Conservation (phyloP, 2,113 vertebrate genomes). For the Fulica atra region DNA sequence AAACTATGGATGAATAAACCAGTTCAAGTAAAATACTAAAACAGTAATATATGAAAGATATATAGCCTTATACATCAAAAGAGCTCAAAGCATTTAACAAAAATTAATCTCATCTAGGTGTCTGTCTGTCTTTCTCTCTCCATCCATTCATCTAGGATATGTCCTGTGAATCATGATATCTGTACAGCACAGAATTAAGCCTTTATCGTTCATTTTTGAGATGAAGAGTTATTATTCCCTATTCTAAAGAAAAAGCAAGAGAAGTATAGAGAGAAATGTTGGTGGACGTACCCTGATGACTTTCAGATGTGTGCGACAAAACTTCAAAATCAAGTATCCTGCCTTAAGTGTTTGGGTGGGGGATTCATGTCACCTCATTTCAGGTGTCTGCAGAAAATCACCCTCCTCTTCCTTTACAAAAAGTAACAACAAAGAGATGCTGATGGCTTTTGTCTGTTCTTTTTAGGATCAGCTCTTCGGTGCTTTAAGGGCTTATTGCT, state of each 20-base stretch:
- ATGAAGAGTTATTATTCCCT: not conserved
- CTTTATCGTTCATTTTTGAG: not conserved
- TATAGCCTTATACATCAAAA: not conserved
- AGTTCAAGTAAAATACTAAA: not conserved
- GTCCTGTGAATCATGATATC: not conserved
- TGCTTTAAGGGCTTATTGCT: not conserved
- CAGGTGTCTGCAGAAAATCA: not conserved
- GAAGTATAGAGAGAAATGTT: not conserved
- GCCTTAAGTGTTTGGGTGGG: not conserved
- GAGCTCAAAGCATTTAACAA: not conserved
- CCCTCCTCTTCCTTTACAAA: not conserved
- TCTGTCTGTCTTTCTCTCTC: not conserved
- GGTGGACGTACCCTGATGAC: not conserved
- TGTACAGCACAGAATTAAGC: not conserved
- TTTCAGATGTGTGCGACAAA: not conserved
- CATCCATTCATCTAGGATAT: not conserved
- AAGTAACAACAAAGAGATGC: not conserved
- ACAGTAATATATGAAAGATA: not conserved
- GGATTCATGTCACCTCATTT: not conserved
- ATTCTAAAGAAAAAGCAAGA: not conserved
- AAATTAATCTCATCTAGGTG: not conserved
- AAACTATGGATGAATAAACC: constrained; percentile 19
- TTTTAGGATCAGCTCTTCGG: not conserved
- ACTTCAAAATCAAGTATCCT: not conserved
- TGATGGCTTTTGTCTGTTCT: not conserved